Percentiles rank a stretch among this genome's conserved stretches.
These are phyloP conservation scores for Gymnocheta viridis DNA, from an alignment of 2,888 invertebrate genomes.

Conservation along the genomic window DNA sequence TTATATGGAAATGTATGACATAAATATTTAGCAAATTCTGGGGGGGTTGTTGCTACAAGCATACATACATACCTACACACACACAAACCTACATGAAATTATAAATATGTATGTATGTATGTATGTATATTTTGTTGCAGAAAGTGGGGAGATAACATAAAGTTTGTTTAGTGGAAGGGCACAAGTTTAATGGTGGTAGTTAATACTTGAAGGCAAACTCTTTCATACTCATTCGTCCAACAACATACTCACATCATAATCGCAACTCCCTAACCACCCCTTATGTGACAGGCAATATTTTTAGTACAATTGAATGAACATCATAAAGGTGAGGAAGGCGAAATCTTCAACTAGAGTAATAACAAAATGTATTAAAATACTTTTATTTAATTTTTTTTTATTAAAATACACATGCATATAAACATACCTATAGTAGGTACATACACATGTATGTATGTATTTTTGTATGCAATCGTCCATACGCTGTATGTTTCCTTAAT, in stretches of 20 bases:
- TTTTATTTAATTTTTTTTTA: not conserved
- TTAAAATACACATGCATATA: too few species aligned
- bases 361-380: conserved; percentile 40
- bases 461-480: too few species aligned
- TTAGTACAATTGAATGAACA: conserved; percentile 34
- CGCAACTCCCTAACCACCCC: conserved; percentile 55
- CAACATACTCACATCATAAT: not conserved
- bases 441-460: not conserved
- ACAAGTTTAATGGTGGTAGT: conserved; percentile 48
- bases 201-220: conserved; percentile 21
- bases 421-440: too few species aligned
- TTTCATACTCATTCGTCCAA: not conserved
- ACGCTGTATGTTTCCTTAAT: conserved; percentile 11
- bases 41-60: too few species aligned
- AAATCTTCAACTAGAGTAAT: conserved; percentile 46
- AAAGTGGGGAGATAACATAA: conserved; percentile 8
- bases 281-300: conserved; percentile 6
- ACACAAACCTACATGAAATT: not conserved
- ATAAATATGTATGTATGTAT: not conserved
- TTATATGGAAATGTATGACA: too few species aligned
- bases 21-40: too few species aligned
- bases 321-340: conserved; percentile 45
- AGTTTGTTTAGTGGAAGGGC: conserved; percentile 28
- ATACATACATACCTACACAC: not conserved
- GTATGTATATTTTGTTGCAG: not conserved